A percentile compares a stretch with the other conserved stretches of the same genome.
phyloP scores from a whole-genome alignment of 2,888 invertebrate genomes.

The Autographa pulchrina region DNA sequence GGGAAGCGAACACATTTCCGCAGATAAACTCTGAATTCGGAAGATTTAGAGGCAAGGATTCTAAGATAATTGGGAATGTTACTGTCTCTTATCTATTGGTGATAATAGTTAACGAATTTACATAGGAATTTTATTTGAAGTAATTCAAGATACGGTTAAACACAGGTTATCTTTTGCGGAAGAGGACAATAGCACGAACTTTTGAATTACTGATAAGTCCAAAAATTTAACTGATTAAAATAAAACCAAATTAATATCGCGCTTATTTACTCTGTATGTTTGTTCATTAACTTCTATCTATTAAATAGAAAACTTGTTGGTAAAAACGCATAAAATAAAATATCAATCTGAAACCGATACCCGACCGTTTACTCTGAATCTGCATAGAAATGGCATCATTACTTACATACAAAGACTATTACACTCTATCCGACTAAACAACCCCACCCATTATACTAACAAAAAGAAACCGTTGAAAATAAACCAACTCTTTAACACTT shows the following conservation, averaged over 20 bases:
- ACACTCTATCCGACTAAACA: constrained; percentile 11
- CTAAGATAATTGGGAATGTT: constrained; percentile 4
- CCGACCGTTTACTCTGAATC: constrained; percentile 6
- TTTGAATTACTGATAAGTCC: neutral
- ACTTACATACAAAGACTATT: constrained; percentile 6
- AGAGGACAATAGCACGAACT: neutral
- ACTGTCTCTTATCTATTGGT: constrained; percentile 1
- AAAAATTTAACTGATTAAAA: neutral
- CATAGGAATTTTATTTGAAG: neutral
- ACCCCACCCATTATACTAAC: neutral
- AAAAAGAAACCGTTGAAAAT: neutral
- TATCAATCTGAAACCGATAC: constrained; percentile 12
- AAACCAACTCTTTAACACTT: constrained; percentile 12
- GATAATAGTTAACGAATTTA: neutral
- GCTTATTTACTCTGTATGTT: neutral
- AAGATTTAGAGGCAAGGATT: constrained; percentile 1
- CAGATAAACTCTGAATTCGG: neutral
- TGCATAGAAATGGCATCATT: constrained; percentile 16
- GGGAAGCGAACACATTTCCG: constrained; percentile 1
- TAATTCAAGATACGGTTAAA: neutral
- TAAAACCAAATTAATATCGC: neutral
- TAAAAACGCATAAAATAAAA: neutral
- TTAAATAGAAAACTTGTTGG: neutral
- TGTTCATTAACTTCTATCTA: neutral
- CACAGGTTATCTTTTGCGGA: neutral